Conservation (phyloP, 35 echinoderm and acorn worm species). For the Strongylocentrotus purpuratus region DNA sequence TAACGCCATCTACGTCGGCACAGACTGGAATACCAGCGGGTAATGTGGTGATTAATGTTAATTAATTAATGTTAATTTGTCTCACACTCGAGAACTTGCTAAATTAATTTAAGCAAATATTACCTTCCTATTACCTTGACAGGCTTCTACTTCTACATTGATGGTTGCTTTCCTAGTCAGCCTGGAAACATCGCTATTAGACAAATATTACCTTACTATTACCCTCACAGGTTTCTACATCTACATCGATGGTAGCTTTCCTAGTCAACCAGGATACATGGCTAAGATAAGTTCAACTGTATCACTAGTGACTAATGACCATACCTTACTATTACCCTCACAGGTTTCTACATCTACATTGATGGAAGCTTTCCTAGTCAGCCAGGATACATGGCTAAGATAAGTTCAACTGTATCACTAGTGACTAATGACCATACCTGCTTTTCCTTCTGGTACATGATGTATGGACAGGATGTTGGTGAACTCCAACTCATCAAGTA, state of each 20-base stretch:
- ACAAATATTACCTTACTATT: no score
- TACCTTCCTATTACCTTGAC: no score
- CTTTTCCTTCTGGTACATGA: constrained; percentile 16
- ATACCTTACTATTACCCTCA: not conserved
- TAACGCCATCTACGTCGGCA: no score
- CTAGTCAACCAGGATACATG: not conserved
- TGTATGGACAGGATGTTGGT: not conserved
- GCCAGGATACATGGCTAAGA: not conserved
- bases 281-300: not conserved
- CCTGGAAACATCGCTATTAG: no score
- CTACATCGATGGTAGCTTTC: constrained; percentile 34
- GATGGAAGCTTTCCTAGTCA: not conserved
- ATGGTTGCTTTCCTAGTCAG: no score
- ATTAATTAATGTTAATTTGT: no score
- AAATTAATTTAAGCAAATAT: no score
- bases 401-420: not conserved
- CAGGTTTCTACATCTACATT: constrained; percentile 61
- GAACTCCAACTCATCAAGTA: not conserved
- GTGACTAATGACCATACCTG: not conserved
- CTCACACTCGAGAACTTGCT: no score
- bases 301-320: not conserved
- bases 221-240: constrained; percentile 51
- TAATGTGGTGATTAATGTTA: no score
- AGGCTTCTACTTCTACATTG: no score
- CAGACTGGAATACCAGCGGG: no score